A percentile compares a stretch with the other conserved stretches of the same genome.
phyloP scores from a whole-genome alignment of 1,140 invertebrate species.

The fruit fly (Drosophila melanogaster) region DNA sequence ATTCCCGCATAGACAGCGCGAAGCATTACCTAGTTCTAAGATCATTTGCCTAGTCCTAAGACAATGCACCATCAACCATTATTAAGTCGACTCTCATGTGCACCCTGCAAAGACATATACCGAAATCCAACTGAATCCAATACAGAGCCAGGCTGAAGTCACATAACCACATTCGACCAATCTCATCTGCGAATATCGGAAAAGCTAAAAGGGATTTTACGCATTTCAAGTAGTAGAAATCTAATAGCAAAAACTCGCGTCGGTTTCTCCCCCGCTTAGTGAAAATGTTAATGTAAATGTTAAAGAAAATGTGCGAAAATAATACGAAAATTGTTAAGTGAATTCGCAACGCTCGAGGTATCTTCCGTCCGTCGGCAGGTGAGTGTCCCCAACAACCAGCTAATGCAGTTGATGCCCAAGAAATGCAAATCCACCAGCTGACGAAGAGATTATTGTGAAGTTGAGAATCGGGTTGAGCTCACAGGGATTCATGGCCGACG shows the following conservation, averaged over 20 bases:
- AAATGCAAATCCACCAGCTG: constrained; percentile 76
- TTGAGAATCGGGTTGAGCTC: constrained; percentile 84
- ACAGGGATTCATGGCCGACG: constrained; percentile 85
- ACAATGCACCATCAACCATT: constrained; percentile 45
- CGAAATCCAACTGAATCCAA: constrained; percentile 42
- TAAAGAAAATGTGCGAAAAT: constrained; percentile 37
- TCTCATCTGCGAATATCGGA: constrained; percentile 81
- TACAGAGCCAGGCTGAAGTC: constrained; percentile 43
- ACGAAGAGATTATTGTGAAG: constrained; percentile 68
- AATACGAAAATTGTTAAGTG: constrained; percentile 38
- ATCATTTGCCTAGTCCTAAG: constrained; percentile 39
- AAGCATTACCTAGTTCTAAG: constrained; percentile 26
- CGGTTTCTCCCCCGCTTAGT: constrained; percentile 44
- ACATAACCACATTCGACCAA: constrained; percentile 56
- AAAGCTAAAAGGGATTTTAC: constrained; percentile 84
- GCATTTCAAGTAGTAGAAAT: constrained; percentile 59
- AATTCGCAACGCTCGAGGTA: constrained; percentile 37
- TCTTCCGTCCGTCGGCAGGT: constrained; percentile 78
- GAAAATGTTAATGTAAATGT: constrained; percentile 4
- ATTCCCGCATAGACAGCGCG: neutral
- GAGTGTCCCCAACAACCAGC: constrained; percentile 71
- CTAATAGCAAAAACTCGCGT: constrained; percentile 38
- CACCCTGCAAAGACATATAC: constrained; percentile 34
- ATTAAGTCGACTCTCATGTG: constrained; percentile 43
- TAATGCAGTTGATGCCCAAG: constrained; percentile 76